Conservation (phyloP, 2,888 invertebrate genomes). For the Cryptocheilus praepositus region DNA sequence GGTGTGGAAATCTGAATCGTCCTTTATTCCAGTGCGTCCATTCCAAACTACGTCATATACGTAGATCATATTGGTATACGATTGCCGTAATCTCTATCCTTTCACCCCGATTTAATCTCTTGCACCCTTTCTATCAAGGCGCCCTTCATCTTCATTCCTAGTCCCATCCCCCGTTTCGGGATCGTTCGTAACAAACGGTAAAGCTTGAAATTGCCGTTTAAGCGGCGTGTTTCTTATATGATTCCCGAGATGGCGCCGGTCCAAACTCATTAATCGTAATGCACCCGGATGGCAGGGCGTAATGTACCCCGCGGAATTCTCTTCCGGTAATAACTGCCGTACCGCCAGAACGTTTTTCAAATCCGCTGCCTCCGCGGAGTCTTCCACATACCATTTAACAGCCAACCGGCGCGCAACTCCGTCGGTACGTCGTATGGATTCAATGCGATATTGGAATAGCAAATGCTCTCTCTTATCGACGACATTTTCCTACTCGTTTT, state of each 20-base stretch:
- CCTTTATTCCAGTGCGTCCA: not conserved
- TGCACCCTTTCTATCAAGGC: not conserved
- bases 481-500: no score
- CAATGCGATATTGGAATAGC: slow-evolving; percentile 31
- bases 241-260: slow-evolving; percentile 59
- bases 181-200: slow-evolving; percentile 46
- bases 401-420: slow-evolving; percentile 36
- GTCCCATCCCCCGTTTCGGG: slow-evolving; percentile 5
- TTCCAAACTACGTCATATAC: not conserved
- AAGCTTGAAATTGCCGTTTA: slow-evolving; percentile 57
- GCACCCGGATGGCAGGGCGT: slow-evolving; percentile 36
- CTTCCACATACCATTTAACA: slow-evolving; percentile 48
- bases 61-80: not conserved
- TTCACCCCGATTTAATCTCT: not conserved
- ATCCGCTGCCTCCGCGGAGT: slow-evolving; percentile 28
- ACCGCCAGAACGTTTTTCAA: slow-evolving; percentile 51
- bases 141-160: slow-evolving; percentile 18
- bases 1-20: not conserved
- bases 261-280: slow-evolving; percentile 67
- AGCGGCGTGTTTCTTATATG: slow-evolving; percentile 56
- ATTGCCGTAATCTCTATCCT: not conserved
- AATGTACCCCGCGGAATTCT: slow-evolving; percentile 48
- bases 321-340: slow-evolving; percentile 55
- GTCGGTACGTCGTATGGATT: slow-evolving; percentile 42
- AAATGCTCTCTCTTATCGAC: no score